Conservation (phyloP, 1,140 invertebrate species). For the Temnothorax nylanderi region DNA sequence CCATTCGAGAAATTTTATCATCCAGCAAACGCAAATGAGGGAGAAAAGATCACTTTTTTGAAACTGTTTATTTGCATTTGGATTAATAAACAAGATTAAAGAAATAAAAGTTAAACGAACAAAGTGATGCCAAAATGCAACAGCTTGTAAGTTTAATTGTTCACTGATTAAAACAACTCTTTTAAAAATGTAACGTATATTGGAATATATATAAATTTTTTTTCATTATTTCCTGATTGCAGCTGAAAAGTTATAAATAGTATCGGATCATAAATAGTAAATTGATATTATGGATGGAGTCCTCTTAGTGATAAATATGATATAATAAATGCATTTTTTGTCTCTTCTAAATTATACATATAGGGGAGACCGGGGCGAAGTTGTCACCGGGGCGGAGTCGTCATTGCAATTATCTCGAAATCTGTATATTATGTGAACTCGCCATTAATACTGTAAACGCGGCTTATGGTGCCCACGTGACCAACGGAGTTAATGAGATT, state of each 20-base stretch:
- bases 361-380: background rate
- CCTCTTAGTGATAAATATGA: background rate
- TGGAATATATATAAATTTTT: background rate
- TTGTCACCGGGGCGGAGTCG: no score
- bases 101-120: background rate
- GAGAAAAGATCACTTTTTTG: background rate
- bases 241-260: background rate
- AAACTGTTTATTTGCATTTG: background rate
- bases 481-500: no score
- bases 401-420: no score
- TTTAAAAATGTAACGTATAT: background rate
- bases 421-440: no score
- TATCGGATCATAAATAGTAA: background rate
- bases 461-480: no score
- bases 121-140: background rate
- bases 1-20: background rate
- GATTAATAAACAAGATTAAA: background rate
- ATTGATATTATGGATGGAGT: background rate
- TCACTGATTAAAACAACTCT: background rate
- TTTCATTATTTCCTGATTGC: background rate
- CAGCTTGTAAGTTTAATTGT: background rate
- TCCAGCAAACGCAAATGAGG: background rate
- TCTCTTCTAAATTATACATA: background rate
- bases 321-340: background rate
- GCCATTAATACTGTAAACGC: no score